phyloP scores from a whole-genome alignment of 2,113 vertebrate genomes.

The Hydropotes inermis region DNA sequence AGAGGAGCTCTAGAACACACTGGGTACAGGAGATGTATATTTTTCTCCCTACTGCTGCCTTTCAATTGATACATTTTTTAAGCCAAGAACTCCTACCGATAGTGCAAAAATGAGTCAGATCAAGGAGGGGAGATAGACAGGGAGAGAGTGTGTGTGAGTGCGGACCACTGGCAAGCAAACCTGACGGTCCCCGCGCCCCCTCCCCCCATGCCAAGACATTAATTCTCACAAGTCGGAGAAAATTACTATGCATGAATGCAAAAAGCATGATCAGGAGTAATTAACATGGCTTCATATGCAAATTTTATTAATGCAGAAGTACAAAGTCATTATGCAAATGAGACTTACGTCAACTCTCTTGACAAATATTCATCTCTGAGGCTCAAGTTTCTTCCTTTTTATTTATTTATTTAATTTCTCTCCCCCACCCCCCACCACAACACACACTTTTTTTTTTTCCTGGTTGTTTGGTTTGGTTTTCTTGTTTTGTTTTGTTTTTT shows the following conservation, averaged over 20 bases:
- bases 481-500: conserved; percentile 53
- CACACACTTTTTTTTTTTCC: neutral
- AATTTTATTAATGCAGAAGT: conserved; percentile 99
- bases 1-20: neutral
- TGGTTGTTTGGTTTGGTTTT: neutral
- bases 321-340: conserved; percentile 99
- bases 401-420: conserved; percentile 80
- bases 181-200: conserved; percentile 82
- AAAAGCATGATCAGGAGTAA: conserved; percentile 99
- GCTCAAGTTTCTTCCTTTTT: conserved; percentile 90
- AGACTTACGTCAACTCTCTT: conserved; percentile 99
- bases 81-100: conserved; percentile 79
- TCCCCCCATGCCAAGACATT: conserved; percentile 95
- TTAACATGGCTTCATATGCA: conserved; percentile 99
- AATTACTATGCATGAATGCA: conserved; percentile 99
- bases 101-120: conserved; percentile 83
- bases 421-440: neutral
- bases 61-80: conserved; percentile 80
- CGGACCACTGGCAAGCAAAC: conserved; percentile 83
- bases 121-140: conserved; percentile 74
- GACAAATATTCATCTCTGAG: conserved; percentile 99
- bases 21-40: neutral
- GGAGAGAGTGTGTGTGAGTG: conserved; percentile 73
- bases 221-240: conserved; percentile 99
- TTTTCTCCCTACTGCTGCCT: conserved; percentile 75